Percentiles rank a stretch among this genome's conserved stretches.
Evolutionary conservation across 2,113 vertebrate genomes (phyloP).

Genomic region (Pholis gunnellus): DNA sequence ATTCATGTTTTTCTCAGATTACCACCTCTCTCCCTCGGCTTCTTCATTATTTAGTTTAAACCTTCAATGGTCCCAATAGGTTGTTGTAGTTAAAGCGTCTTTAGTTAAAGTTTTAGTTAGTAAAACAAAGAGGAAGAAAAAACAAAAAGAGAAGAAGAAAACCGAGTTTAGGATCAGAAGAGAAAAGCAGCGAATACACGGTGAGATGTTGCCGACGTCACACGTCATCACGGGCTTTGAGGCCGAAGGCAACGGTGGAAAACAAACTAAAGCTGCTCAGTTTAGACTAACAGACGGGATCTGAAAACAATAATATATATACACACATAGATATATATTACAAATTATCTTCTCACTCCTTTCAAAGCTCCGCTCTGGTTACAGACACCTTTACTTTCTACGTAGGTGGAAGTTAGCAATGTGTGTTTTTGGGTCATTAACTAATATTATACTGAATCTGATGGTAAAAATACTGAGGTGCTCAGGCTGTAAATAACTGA

Average conservation of each 20-base stretch:
- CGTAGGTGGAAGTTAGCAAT: too few relatives aligned
- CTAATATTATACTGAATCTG: too few relatives aligned
- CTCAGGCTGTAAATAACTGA: slow-evolving; percentile 35
- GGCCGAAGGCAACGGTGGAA: slow-evolving; percentile 68
- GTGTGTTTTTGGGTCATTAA: not conserved
- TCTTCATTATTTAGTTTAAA: too few relatives aligned
- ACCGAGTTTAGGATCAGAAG: slow-evolving; percentile 16
- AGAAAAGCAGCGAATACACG: slow-evolving; percentile 28
- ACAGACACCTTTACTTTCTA: too few relatives aligned
- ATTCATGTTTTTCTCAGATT: too few relatives aligned
- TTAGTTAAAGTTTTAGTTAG: too few relatives aligned
- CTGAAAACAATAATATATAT: not conserved
- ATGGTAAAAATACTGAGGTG: slow-evolving; percentile 35
- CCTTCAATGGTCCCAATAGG: too few relatives aligned
- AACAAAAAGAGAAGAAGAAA: accelerated
- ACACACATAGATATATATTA: not conserved
- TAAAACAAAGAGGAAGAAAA: slow-evolving; percentile 16
- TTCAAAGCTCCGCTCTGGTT: not conserved
- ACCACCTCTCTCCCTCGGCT: too few relatives aligned
- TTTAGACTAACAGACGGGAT: not conserved
- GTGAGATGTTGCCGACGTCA: slow-evolving; percentile 41
- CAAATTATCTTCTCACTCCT: not conserved
- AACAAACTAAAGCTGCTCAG: slow-evolving; percentile 30
- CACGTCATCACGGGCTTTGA: slow-evolving; percentile 59
- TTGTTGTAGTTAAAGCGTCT: too few relatives aligned